A percentile compares a stretch with the other conserved stretches of the same genome.
Conservation (phyloP, 53 echinoderm and acorn worm genomes). For the Hippasteria phrygiana region DNA sequence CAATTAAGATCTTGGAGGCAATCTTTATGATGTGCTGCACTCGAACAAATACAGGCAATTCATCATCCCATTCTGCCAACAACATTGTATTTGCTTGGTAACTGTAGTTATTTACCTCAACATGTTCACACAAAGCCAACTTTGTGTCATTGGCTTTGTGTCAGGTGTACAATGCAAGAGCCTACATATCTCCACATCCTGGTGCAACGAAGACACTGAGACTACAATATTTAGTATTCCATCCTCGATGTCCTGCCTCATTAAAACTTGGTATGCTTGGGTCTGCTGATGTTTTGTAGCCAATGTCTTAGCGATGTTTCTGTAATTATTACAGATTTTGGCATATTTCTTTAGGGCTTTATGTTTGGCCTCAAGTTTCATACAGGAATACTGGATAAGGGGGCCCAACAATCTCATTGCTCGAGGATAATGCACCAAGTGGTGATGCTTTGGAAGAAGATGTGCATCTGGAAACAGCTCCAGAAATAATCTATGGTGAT, state of each 20-base stretch:
- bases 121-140: neutral
- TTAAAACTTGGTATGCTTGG: conserved; percentile 17
- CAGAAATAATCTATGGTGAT: conserved; percentile 63
- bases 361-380: conserved; percentile 51
- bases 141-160: neutral
- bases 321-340: conserved; percentile 43
- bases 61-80: conserved; percentile 23
- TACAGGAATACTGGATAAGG: conserved; percentile 28
- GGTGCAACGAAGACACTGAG: neutral
- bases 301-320: conserved; percentile 57
- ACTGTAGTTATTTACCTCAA: conserved; percentile 20
- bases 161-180: neutral
- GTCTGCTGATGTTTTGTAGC: conserved; percentile 56
- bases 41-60: neutral
- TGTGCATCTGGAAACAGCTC: conserved; percentile 62
- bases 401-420: conserved; percentile 32
- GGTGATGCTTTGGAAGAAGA: conserved; percentile 73
- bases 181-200: conserved; percentile 5
- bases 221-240: neutral
- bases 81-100: conserved; percentile 27
- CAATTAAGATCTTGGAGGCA: too few species aligned
- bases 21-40: neutral
- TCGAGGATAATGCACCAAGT: conserved; percentile 57
- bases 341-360: conserved; percentile 51
- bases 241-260: conserved; percentile 10